Percentiles rank a stretch among this genome's conserved stretches.
These are phyloP conservation scores for Actinia tenebrosa DNA, from an alignment of 64 coral and sea anemone genomes.

Conservation along the genomic window DNA sequence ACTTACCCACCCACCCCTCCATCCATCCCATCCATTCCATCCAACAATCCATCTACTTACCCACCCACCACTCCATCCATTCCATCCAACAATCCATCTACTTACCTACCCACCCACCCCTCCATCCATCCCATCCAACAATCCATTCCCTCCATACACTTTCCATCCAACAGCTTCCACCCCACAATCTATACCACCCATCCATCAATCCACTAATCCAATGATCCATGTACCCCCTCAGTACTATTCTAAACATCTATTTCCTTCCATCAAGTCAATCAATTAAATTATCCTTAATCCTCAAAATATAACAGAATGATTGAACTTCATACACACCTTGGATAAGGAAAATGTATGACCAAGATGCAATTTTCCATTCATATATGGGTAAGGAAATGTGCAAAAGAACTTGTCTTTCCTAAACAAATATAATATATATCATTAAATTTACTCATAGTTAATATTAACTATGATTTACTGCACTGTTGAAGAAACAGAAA, in stretches of 20 bases:
- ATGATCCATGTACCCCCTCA: not conserved
- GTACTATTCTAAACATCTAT: too few species aligned
- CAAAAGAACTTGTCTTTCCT: conserved; percentile 70
- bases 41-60: too few species aligned
- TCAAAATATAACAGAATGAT: not conserved
- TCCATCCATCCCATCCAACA: too few species aligned
- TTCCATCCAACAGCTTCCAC: not conserved
- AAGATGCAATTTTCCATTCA: conserved; percentile 89
- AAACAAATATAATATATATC: conserved; percentile 7
- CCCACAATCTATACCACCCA: not conserved
- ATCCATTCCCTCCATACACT: not conserved
- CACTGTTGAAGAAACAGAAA: too few species aligned
- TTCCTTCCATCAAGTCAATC: too few species aligned
- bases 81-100: too few species aligned
- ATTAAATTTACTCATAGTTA: not conserved
- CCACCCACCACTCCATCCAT: not conserved
- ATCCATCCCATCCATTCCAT: too few species aligned
- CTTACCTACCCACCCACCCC: too few species aligned
- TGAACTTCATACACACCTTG: conserved; percentile 32
- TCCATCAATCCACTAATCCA: too few species aligned
- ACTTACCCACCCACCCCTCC: too few species aligned
- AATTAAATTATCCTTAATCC: too few species aligned
- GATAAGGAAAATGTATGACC: conserved; percentile 77
- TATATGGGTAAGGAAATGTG: conserved; percentile 88
- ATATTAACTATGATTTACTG: too few species aligned